Conservation (phyloP, 2,888 invertebrate genomes). For the Amphipoea oculea region DNA sequence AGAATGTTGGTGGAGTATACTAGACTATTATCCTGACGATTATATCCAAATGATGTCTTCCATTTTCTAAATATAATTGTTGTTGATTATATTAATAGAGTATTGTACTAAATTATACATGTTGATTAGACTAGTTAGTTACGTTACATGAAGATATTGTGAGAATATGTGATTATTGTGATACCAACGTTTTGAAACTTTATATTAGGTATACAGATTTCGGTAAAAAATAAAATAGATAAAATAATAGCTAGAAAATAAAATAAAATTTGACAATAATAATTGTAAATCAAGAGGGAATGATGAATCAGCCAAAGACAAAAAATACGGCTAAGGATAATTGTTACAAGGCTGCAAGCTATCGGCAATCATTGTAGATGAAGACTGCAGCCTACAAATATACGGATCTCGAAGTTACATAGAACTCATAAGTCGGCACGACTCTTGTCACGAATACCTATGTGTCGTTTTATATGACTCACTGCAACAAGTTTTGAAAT, state of each 20-base stretch:
- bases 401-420: not conserved
- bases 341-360: not conserved
- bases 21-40: conserved; percentile 43
- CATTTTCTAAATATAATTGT: conserved; percentile 69
- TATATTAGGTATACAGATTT: conserved; percentile 65
- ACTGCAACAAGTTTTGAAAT: conserved; percentile 3
- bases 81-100: conserved; percentile 71
- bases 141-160: conserved; percentile 61
- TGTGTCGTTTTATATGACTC: not conserved
- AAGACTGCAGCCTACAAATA: not conserved
- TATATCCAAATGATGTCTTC: conserved; percentile 71
- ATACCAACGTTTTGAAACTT: conserved; percentile 65
- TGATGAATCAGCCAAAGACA: not conserved
- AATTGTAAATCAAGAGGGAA: not conserved
- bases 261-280: conserved; percentile 3
- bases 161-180: conserved; percentile 69
- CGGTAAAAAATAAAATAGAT: not conserved
- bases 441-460: not conserved
- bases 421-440: not conserved
- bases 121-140: conserved; percentile 72
- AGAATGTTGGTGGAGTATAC: conserved; percentile 36
- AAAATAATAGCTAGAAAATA: not conserved
- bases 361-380: not conserved
- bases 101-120: conserved; percentile 71
- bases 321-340: not conserved